Percentiles rank a stretch among this genome's conserved stretches.
Conservation (phyloP, 2,888 invertebrate genomes). For the Agonopterix alstromeriana region DNA sequence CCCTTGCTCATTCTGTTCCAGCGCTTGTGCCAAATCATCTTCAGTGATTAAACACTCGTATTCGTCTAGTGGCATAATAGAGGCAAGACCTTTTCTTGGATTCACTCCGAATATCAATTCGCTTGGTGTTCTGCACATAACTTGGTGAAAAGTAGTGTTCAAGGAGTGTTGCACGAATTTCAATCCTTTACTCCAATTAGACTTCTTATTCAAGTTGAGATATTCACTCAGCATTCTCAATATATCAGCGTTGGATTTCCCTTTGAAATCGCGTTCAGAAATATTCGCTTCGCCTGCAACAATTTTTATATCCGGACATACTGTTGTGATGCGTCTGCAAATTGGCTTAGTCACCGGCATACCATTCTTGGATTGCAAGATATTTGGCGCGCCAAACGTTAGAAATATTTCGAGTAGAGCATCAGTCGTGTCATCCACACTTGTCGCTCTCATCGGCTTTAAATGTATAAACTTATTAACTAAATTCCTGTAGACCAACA, state of each 20-base stretch:
- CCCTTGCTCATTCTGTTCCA: slow-evolving; percentile 21
- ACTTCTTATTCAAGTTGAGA: slow-evolving; percentile 29
- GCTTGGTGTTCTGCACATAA: slow-evolving; percentile 35
- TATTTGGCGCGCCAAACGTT: slow-evolving; percentile 45
- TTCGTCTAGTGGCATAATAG: slow-evolving; percentile 22
- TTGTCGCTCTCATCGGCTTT: slow-evolving; percentile 33
- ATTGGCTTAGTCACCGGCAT: slow-evolving; percentile 32
- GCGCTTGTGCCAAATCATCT: slow-evolving; percentile 25
- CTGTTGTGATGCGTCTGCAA: slow-evolving; percentile 29
- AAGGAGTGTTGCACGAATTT: slow-evolving; percentile 40
- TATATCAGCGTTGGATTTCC: slow-evolving; percentile 40
- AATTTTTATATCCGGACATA: slow-evolving; percentile 33
- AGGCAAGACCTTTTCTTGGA: slow-evolving; percentile 31
- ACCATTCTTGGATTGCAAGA: slow-evolving; percentile 47
- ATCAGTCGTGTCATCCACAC: slow-evolving; percentile 33
- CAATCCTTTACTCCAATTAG: slow-evolving; percentile 42
- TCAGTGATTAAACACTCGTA: slow-evolving; percentile 33
- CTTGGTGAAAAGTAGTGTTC: slow-evolving; percentile 34
- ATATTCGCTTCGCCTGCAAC: slow-evolving; percentile 26
- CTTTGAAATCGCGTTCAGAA: slow-evolving; percentile 19
- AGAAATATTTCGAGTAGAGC: slow-evolving; percentile 40
- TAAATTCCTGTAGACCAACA: slow-evolving; percentile 42
- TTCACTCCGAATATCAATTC: slow-evolving; percentile 35
- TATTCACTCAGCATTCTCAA: slow-evolving; percentile 35
- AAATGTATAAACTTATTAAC: slow-evolving; percentile 39